Conservation (phyloP, 2,113 vertebrate genomes). For the Bos taurus region ARS-UCD2.0 NC_037340.1:61492501-61493000, state of each 20-base stretch:
- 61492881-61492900: not conserved
- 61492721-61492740: conserved; percentile 9
- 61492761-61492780: not conserved
- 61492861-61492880: not conserved
- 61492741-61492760: not conserved
- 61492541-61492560: not conserved
- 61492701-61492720: not conserved
- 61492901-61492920: not conserved
- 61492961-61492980: not conserved
- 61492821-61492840: not conserved
- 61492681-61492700: not conserved
- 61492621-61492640: not conserved
- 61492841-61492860: conserved; percentile 27
- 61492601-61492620: not conserved
- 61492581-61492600: not conserved
- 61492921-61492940: not conserved
- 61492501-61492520: conserved; percentile 25
- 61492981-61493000: not conserved
- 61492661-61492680: not conserved
- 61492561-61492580: not conserved
- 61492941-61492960: not conserved
- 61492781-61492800: not conserved
- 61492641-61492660: not conserved
- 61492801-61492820: not conserved
- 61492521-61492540: not conserved